Percentiles rank a stretch among this genome's conserved stretches.
Conservation (phyloP, 2,113 vertebrate species). For the Xenopus laevis region DNA sequence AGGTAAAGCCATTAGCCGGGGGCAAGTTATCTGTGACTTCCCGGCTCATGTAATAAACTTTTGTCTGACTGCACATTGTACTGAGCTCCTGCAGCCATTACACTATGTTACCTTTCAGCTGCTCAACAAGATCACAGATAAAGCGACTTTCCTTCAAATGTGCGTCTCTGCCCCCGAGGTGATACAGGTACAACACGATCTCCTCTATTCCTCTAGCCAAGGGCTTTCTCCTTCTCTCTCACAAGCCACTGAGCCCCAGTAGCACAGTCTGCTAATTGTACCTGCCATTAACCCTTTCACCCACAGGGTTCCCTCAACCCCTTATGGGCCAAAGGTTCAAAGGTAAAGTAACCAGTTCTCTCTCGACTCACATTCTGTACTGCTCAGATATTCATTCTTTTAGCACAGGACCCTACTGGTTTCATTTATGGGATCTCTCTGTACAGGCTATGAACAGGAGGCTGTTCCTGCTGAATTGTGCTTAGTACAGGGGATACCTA, state of each 20-base stretch:
- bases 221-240: not conserved
- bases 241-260: not conserved
- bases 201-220: not conserved
- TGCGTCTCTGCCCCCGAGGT: constrained; percentile 18
- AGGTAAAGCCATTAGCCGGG: constrained; percentile 32
- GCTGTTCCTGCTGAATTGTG: no score
- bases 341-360: no score
- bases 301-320: no score
- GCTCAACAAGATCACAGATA: constrained; percentile 43
- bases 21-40: constrained; percentile 19
- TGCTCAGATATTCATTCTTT: no score
- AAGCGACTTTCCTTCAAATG: constrained; percentile 23
- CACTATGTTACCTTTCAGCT: constrained; percentile 39
- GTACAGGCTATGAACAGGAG: no score
- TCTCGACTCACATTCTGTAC: no score
- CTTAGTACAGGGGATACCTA: no score
- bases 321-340: no score
- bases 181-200: not conserved
- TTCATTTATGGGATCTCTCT: no score
- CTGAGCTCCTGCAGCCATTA: constrained; percentile 46
- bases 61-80: not conserved
- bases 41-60: not conserved
- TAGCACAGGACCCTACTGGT: no score
- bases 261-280: not conserved
- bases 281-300: not conserved